Evolutionary conservation across 2,888 invertebrate genomes (phyloP).

Genomic region (Sminthurides aquaticus): DNA sequence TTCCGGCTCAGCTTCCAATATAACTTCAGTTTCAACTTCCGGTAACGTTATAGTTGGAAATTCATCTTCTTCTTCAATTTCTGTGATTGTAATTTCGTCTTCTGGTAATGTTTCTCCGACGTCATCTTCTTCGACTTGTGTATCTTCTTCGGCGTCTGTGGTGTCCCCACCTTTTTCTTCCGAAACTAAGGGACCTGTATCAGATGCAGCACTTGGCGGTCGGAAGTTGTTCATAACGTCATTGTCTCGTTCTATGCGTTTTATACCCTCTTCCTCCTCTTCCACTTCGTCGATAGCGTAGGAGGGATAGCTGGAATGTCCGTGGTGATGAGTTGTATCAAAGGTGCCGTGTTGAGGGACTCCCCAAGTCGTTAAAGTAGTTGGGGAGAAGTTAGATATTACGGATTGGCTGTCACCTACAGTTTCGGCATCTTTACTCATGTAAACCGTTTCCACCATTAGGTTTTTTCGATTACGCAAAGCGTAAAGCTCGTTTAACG

Average conservation of each 20-base stretch:
- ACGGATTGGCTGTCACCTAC: slow-evolving; percentile 9
- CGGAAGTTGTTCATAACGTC: not conserved
- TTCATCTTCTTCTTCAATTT: no score
- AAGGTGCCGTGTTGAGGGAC: slow-evolving; percentile 11
- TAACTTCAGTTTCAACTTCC: not conserved
- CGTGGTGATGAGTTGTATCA: not conserved
- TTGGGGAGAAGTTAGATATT: slow-evolving; percentile 7
- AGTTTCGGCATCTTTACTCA: slow-evolving; percentile 11
- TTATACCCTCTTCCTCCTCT: slow-evolving; percentile 12
- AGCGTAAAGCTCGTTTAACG: slow-evolving; percentile 18
- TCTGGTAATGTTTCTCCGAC: no score
- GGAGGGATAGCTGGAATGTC: not conserved
- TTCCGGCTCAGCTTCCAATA: not conserved
- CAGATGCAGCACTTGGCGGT: not conserved
- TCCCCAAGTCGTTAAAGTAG: slow-evolving; percentile 6
- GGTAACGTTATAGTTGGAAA: not conserved
- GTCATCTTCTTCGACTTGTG: no score
- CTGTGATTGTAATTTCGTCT: no score
- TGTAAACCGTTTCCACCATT: slow-evolving; percentile 21
- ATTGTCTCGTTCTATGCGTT: not conserved
- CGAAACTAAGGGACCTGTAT: not conserved
- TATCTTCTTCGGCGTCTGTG: not conserved
- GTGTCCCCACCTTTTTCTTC: not conserved
- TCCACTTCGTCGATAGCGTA: not conserved
- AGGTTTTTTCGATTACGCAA: slow-evolving; percentile 10